Base-by-base conservation (phyloP, 2,797 vertebrate species). In the Iguana delicatissima region DNA sequence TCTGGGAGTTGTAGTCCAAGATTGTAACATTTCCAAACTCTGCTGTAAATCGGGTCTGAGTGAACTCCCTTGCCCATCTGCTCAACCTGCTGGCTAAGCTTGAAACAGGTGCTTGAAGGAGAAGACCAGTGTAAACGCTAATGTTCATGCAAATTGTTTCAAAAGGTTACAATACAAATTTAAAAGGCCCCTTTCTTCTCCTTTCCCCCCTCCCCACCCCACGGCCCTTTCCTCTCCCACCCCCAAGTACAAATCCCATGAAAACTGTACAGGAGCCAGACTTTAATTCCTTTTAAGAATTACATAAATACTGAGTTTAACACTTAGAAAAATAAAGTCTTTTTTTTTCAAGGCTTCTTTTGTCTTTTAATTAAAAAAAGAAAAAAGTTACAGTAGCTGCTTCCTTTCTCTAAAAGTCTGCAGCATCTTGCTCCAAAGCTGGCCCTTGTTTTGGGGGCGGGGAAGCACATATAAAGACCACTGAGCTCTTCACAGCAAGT, bases 271-370 rank as follows among this genome's bases (percentile, higher is more conserved):
- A 96, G 96, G 94, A 96, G 93, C 95, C 94, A 92, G 95, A 95
- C 95, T 94, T 96, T 95, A 95, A 96, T 96, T 96, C 97, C 97
- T 97, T 46, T 96, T 97, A 97, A 97, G 96, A 97, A 97, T 97
- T 98, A 98, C 97, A 98, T 98, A 98, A 98, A 98, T 98, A 98
- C 97, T 98, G 97, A 98, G 97, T 97, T 97, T 97, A 96, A 98
- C 97, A 97, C 96, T 97, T 98, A 98, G 96, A 98, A 98, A 98
- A 98, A 98, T 97, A 98, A 97, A 98, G 96, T 97, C 91, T 96
- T 97, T 98, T 93, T 97, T 97, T 96, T 97, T 97, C 96, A 97
- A 97, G 96, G 97, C 94, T 96, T 97, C 1, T 95, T 97, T 97
- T 96, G 74, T 96, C 69, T 97, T 96, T 96, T 97, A 97, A 93